phyloP scores from a whole-genome alignment of 1,140 invertebrate species.

The Papilio dardanus region DNA sequence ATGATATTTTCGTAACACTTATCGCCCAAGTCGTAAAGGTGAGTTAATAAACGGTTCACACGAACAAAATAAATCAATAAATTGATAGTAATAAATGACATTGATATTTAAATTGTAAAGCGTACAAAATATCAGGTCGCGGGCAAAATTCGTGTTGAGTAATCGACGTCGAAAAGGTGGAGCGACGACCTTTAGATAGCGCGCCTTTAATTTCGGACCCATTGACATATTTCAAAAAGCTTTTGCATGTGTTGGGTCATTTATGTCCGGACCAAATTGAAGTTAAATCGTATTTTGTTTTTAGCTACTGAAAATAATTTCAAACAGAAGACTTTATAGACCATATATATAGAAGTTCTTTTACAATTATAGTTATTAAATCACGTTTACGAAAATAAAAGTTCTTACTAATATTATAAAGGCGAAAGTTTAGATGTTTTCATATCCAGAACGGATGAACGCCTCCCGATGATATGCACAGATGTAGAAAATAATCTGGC shows the following conservation, averaged over 20 bases:
- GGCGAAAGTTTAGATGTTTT: too few relatives aligned
- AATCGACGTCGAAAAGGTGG: constrained; percentile 32
- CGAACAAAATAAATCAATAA: constrained; percentile 37
- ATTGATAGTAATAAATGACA: constrained; percentile 35
- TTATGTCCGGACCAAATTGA: background rate
- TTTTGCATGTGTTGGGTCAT: background rate
- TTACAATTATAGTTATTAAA: too few relatives aligned
- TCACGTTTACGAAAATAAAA: too few relatives aligned
- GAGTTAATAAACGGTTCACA: constrained; percentile 23
- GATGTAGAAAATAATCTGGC: background rate
- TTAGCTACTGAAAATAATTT: background rate
- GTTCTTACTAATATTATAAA: too few relatives aligned
- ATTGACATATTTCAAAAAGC: constrained; percentile 18
- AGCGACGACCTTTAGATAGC: constrained; percentile 13
- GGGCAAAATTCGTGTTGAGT: constrained; percentile 35
- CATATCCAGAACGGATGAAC: too few relatives aligned
- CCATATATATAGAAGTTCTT: background rate
- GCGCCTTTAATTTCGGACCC: background rate
- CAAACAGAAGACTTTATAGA: background rate
- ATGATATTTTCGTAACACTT: constrained; percentile 26
- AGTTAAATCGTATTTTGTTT: background rate
- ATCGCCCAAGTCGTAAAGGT: constrained; percentile 28
- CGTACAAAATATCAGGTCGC: constrained; percentile 37
- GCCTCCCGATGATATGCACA: too few relatives aligned
- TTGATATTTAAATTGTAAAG: constrained; percentile 40